Evolutionary conservation across 2,113 vertebrate species (phyloP).

Genomic region (Hiodon tergisus): DNA sequence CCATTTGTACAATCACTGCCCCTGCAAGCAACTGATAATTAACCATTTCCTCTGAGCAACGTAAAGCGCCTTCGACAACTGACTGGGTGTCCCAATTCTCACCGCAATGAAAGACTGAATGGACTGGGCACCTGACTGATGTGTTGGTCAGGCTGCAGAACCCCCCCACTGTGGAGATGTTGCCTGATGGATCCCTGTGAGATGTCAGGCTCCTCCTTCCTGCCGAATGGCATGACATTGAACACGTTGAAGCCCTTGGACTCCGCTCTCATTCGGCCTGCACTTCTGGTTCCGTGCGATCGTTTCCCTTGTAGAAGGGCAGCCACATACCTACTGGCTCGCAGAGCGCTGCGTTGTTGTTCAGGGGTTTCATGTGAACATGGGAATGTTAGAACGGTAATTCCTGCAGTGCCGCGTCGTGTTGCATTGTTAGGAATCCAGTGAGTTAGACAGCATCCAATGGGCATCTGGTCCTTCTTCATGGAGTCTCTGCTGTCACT

Average conservation of each 20-base stretch:
- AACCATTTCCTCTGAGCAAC: too few species aligned
- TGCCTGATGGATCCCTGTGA: neutral
- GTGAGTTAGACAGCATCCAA: neutral
- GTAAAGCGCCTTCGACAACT: too few species aligned
- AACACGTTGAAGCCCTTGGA: neutral
- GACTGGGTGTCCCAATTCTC: too few species aligned
- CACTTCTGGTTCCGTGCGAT: too few species aligned
- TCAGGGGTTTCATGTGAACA: neutral
- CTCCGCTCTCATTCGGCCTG: too few species aligned
- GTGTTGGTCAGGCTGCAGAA: neutral
- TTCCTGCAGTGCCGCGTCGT: neutral
- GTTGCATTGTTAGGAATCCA: neutral
- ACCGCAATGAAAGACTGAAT: too few species aligned
- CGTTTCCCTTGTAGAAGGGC: too few species aligned
- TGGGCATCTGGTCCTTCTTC: constrained; percentile 14
- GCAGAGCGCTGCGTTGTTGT: neutral
- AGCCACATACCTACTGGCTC: neutral
- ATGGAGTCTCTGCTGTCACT: constrained; percentile 30
- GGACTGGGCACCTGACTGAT: too few species aligned
- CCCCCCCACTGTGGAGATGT: neutral
- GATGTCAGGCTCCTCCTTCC: neutral
- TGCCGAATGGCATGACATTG: constrained; percentile 6
- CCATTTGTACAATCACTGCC: too few species aligned
- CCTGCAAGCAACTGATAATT: too few species aligned
- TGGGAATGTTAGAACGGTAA: neutral